Evolutionary conservation across 2,797 vertebrate species (phyloP).

Genomic region (Echeneis naucrates): DNA sequence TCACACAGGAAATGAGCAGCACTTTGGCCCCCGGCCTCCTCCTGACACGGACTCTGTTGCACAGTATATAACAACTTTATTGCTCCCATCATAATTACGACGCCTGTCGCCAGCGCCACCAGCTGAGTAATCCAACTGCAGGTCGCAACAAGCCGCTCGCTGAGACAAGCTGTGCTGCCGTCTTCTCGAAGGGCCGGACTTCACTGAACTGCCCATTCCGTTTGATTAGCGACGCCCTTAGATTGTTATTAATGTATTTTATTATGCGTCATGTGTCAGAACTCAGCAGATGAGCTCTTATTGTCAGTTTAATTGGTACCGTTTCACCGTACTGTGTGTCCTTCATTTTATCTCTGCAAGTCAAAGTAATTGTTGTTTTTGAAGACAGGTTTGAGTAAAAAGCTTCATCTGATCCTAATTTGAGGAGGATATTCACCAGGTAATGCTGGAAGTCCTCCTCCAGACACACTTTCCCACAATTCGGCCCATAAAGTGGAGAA

Average conservation of each 20-base stretch:
- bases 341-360: neutral
- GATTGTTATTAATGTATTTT: neutral
- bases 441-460: constrained; percentile 8
- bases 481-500: constrained; percentile 73
- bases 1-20: neutral
- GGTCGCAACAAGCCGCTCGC: neutral
- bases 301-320: neutral
- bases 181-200: neutral
- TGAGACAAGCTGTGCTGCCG: neutral
- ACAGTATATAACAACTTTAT: neutral
- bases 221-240: constrained; percentile 38
- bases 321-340: neutral
- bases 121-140: neutral
- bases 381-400: constrained; percentile 1
- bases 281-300: neutral
- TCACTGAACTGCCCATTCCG: neutral
- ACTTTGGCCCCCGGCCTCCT: neutral
- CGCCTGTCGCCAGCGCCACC: too few species aligned
- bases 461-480: constrained; percentile 65
- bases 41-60: neutral
- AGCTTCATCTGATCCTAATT: constrained; percentile 9
- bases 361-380: neutral
- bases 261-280: neutral
- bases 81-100: neutral
- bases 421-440: constrained; percentile 11